Percentiles rank a stretch among this genome's conserved stretches.
These are phyloP conservation scores for Anniella stebbinsi DNA, from an alignment of 2,797 vertebrate species.

Conservation along the genomic window DNA sequence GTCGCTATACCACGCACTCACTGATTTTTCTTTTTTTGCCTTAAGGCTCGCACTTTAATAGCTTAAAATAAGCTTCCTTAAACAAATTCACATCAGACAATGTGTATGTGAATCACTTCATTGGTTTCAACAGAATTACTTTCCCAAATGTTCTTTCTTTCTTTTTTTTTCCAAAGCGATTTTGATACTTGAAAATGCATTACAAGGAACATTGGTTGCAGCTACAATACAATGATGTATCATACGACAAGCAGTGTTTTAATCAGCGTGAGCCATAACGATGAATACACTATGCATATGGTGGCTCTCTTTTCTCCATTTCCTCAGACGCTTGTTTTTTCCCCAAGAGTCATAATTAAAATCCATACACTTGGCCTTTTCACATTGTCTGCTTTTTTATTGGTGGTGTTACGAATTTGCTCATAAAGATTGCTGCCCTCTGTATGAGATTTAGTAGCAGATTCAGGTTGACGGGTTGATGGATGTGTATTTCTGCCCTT, in stretches of 20 bases:
- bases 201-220: slow-evolving; percentile 84
- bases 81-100: slow-evolving; percentile 81
- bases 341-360: slow-evolving; percentile 58
- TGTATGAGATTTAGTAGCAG: slow-evolving; percentile 45
- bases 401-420: slow-evolving; percentile 46
- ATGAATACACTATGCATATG: slow-evolving; percentile 54
- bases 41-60: slow-evolving; percentile 78
- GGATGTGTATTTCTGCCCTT: slow-evolving; percentile 48
- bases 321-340: slow-evolving; percentile 43
- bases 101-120: slow-evolving; percentile 81
- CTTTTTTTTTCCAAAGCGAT: slow-evolving; percentile 79
- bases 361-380: slow-evolving; percentile 41
- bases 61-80: slow-evolving; percentile 81
- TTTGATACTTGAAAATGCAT: slow-evolving; percentile 83
- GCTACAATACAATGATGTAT: slow-evolving; percentile 74
- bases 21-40: slow-evolving; percentile 68
- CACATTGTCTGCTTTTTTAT: slow-evolving; percentile 55
- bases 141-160: slow-evolving; percentile 75
- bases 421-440: slow-evolving; percentile 38
- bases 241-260: slow-evolving; percentile 78
- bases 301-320: slow-evolving; percentile 29
- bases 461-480: slow-evolving; percentile 41
- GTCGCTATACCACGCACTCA: slow-evolving; percentile 77
- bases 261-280: slow-evolving; percentile 75
- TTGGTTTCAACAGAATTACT: slow-evolving; percentile 83